Evolutionary conservation across 1,140 invertebrate genomes (phyloP), one percentile per base, ranked within the genome.

Genomic region (Nymphalis io): DNA sequence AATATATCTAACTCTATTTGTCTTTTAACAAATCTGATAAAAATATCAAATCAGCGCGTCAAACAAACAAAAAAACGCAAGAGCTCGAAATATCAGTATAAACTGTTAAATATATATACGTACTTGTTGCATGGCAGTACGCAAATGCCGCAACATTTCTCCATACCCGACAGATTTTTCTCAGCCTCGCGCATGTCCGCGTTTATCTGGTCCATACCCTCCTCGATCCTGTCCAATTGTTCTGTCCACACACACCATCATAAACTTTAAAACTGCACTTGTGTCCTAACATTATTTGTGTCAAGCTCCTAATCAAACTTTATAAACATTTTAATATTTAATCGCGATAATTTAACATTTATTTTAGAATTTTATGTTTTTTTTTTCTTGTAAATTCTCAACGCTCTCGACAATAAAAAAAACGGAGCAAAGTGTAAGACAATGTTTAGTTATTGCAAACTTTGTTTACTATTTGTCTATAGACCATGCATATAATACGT

Each of bases 171-270:
- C 68, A 99, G 93, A 93, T 99, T 99, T 89, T 99, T 99, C 93
- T 99, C 99, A 10, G 99, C 99, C 92, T 99, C 98, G 81, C 95
- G 95, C 98, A 99, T 99, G 88, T 99, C 99, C 53, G 97, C 95
- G 92, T 99, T 99, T 92, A 99, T 99, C 87, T 99, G 97, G 92
- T 99, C 98, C 98, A 99, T 99, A 27, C 98, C 99, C 93, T 99
- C 98, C 93, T 99, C 98, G 86, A 99, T 98, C 82, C 98, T 95
- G 93, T 99, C 98, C 94, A 99, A 93, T 97, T 99, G 98, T 91
- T 99, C 98, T 99, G 93, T 91, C 77, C 75, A 90, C 83, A 91
- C 84, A 88, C 75, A 88, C 72, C 59, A 79, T 79, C 74, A 82
- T 51, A 51, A 57, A 57, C 68, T 88, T 86, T 87, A 90, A 68